Conservation (phyloP, 2,113 vertebrate genomes). For the Mesembrinibis cayennensis region DNA sequence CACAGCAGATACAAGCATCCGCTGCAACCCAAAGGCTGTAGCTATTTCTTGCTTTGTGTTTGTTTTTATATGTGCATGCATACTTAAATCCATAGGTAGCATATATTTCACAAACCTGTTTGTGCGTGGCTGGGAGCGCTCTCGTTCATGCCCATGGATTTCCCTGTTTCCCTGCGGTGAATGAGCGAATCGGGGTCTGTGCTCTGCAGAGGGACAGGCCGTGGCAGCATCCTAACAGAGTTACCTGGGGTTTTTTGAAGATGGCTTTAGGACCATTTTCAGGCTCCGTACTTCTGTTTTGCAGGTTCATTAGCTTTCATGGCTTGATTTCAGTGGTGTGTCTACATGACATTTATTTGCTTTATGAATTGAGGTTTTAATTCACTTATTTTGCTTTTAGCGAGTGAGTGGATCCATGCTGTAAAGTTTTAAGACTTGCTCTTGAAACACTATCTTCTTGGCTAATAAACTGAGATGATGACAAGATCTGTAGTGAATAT, state of each 20-base stretch:
- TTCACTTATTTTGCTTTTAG: slow-evolving; percentile 72
- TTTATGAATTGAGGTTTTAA: slow-evolving; percentile 69
- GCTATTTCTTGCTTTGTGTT: neutral
- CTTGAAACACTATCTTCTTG: slow-evolving; percentile 77
- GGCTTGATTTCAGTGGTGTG: slow-evolving; percentile 62
- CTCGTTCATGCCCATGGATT: rapidly evolving
- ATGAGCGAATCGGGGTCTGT: neutral
- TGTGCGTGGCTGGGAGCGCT: neutral
- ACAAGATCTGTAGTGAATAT: slow-evolving; percentile 88
- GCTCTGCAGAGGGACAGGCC: neutral
- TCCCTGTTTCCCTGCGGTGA: neutral
- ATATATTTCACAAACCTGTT: neutral
- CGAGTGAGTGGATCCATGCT: slow-evolving; percentile 69
- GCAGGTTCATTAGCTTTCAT: slow-evolving; percentile 45
- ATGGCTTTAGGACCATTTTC: slow-evolving; percentile 44
- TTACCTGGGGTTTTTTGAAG: neutral
- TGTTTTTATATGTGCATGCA: rapidly evolving
- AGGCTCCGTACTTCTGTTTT: slow-evolving; percentile 24
- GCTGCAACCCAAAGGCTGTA: neutral
- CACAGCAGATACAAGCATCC: neutral
- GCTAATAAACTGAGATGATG: slow-evolving; percentile 78
- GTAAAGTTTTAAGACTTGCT: slow-evolving; percentile 73
- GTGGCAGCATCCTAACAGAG: neutral
- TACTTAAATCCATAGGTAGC: too few relatives aligned
- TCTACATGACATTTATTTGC: slow-evolving; percentile 77